Conservation (phyloP, 2,888 invertebrate species). For the Arrhopalites spinosus region DNA sequence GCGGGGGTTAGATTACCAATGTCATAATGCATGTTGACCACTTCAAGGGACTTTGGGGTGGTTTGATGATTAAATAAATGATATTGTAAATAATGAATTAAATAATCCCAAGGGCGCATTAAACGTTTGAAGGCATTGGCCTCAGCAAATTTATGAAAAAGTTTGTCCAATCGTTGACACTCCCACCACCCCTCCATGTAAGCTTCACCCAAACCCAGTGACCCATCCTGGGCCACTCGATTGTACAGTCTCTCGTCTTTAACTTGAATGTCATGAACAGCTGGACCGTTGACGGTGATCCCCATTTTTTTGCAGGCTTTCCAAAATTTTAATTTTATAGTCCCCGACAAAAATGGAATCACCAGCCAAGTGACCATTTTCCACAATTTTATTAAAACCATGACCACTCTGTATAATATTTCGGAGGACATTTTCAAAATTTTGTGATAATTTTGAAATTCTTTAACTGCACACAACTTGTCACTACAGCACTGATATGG, state of each 20-base stretch:
- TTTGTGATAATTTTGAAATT: no score
- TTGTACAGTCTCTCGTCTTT: neutral
- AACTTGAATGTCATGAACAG: neutral
- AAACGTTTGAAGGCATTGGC: neutral
- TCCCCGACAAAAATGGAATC: neutral
- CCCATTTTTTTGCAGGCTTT: neutral
- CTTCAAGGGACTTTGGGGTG: neutral
- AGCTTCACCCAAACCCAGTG: conserved; percentile 35
- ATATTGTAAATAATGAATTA: neutral
- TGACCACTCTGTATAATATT: neutral
- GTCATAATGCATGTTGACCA: neutral
- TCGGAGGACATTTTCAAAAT: no score
- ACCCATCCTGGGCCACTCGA: conserved; percentile 2
- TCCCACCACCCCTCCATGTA: conserved; percentile 42
- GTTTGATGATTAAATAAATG: conserved; percentile 8
- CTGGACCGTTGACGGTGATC: neutral
- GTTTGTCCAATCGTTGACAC: conserved; percentile 30
- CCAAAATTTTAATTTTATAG: neutral
- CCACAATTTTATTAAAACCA: neutral
- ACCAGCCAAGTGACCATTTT: neutral
- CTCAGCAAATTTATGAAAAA: neutral
- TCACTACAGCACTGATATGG: no score
- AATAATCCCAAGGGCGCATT: neutral
- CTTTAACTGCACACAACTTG: no score
- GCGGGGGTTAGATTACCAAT: no score